A percentile compares a stretch with the other conserved stretches of the same genome.
Conservation (phyloP, 2,113 vertebrate species). For the Cyphomyrus discorhynchus region DNA sequence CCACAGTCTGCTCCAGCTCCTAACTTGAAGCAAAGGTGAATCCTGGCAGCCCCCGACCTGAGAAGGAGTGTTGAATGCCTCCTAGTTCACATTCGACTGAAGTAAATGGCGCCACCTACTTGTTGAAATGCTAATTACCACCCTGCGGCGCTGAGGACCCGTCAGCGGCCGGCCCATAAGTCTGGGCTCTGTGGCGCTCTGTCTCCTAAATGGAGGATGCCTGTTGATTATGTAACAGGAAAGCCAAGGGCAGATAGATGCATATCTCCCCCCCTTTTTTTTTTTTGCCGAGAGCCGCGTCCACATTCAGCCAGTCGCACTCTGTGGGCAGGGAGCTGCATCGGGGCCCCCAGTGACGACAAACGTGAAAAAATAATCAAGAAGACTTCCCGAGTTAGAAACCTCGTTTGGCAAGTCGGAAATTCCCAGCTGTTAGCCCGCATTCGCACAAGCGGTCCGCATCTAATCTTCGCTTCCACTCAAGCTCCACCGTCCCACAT, state of each 20-base stretch:
- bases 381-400: neutral
- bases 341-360: neutral
- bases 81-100: neutral
- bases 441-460: neutral
- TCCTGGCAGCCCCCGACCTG: neutral
- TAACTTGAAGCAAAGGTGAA: conserved; percentile 14
- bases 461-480: neutral
- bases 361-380: neutral
- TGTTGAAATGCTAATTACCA: neutral
- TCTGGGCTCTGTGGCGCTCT: neutral
- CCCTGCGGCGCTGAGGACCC: neutral
- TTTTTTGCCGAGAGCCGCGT: neutral
- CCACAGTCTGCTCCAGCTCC: conserved; percentile 55
- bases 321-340: neutral
- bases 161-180: neutral
- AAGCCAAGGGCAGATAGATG: neutral
- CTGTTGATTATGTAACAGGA: conserved; percentile 1
- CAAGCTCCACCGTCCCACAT: neutral
- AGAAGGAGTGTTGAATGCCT: neutral
- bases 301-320: neutral
- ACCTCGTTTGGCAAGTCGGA: neutral
- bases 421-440: neutral
- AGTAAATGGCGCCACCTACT: neutral
- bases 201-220: neutral
- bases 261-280: neutral